phyloP scores from a whole-genome alignment of 2,888 invertebrate genomes.

The Linhomoeus sp. region DNA sequence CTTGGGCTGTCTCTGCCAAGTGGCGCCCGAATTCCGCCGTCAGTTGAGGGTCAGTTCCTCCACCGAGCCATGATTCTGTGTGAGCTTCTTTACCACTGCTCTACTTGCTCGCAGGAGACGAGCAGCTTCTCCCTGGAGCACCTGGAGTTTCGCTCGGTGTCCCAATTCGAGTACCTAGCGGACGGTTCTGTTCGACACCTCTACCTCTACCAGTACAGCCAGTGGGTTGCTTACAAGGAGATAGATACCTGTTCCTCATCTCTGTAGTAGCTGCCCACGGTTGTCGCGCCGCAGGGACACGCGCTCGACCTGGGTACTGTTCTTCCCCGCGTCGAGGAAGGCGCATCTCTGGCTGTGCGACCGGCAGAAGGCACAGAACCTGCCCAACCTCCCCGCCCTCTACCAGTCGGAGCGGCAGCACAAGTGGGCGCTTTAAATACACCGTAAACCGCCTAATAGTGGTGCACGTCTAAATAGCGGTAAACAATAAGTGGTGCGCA shows the following conservation, averaged over 20 bases:
- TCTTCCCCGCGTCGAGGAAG: slow-evolving; percentile 54
- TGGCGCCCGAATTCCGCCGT: slow-evolving; percentile 10
- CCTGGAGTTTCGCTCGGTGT: slow-evolving; percentile 54
- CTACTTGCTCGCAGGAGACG: neutral
- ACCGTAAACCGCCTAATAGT: slow-evolving; percentile 23
- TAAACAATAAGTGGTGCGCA: too few species aligned
- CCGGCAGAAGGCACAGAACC: slow-evolving; percentile 65
- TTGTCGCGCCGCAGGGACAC: slow-evolving; percentile 42
- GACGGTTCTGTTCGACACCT: slow-evolving; percentile 48
- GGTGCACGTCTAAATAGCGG: too few species aligned
- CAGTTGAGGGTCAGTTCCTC: slow-evolving; percentile 6
- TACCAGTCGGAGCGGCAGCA: slow-evolving; percentile 56
- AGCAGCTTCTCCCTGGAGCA: slow-evolving; percentile 50
- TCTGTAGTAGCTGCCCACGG: neutral
- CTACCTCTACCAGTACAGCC: slow-evolving; percentile 57
- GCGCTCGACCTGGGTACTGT: slow-evolving; percentile 69
- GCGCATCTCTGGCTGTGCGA: slow-evolving; percentile 63
- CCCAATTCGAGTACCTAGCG: slow-evolving; percentile 54
- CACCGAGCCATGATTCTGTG: slow-evolving; percentile 11
- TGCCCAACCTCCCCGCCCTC: slow-evolving; percentile 67
- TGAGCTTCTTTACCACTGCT: neutral
- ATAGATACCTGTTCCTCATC: too few species aligned
- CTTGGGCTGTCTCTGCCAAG: slow-evolving; percentile 53
- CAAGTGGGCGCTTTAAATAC: slow-evolving; percentile 38
- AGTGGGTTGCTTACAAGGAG: too few species aligned